These are phyloP conservation scores for Melanaphis sacchari DNA, from an alignment of 1,140 invertebrate genomes.

Conservation along the genomic window DNA sequence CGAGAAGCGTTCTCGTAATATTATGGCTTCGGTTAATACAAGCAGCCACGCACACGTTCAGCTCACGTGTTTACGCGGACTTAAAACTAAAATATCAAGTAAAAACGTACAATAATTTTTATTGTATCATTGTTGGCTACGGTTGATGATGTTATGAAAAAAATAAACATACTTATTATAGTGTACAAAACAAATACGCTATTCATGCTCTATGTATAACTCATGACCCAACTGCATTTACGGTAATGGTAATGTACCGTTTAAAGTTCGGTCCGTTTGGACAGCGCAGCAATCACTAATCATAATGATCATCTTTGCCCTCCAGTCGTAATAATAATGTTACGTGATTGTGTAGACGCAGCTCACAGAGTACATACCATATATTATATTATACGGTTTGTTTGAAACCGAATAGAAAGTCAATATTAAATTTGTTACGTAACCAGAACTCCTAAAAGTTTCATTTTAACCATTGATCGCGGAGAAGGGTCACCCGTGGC, in stretches of 20 bases:
- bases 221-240: background rate
- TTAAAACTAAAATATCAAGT: constrained; percentile 25
- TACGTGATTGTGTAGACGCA: background rate
- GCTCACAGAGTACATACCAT: no score
- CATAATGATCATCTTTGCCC: constrained; percentile 40
- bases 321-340: background rate
- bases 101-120: background rate
- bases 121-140: background rate
- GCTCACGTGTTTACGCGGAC: background rate
- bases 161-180: background rate
- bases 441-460: background rate
- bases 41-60: constrained; percentile 15
- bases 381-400: background rate
- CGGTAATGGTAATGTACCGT: constrained; percentile 3
- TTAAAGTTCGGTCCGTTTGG: background rate
- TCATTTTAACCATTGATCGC: background rate
- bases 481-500: background rate
- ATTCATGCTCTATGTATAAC: background rate
- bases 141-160: background rate
- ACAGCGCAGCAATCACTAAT: background rate
- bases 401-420: constrained; percentile 33
- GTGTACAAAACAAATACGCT: background rate
- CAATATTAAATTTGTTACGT: background rate
- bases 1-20: constrained; percentile 25
- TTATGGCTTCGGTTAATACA: constrained; percentile 36